phyloP scores from a whole-genome alignment of 2,888 invertebrate species.

The Iselma pallidipennis region DNA sequence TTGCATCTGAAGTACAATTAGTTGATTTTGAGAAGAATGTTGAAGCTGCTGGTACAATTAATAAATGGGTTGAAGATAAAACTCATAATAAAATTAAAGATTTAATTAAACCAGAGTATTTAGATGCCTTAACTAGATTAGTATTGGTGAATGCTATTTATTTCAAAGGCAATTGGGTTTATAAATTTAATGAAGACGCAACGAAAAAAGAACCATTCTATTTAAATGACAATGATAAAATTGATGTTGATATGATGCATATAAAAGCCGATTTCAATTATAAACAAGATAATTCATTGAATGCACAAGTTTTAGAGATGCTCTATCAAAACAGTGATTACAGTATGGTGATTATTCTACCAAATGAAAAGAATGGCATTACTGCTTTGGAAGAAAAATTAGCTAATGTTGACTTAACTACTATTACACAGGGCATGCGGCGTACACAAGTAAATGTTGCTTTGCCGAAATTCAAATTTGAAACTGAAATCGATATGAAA shows the following conservation, averaged over 20 bases:
- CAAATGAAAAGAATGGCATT: slow-evolving; percentile 7
- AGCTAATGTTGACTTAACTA: too few species aligned
- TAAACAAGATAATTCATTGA: neutral
- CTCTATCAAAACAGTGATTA: neutral
- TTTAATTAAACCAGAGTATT: slow-evolving; percentile 63
- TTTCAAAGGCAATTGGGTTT: slow-evolving; percentile 81
- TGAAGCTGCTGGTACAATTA: slow-evolving; percentile 62
- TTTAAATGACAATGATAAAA: neutral
- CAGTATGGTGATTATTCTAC: neutral
- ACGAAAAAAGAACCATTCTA: neutral
- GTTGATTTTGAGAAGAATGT: too few species aligned
- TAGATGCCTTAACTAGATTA: slow-evolving; percentile 61
- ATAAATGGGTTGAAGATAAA: slow-evolving; percentile 72
- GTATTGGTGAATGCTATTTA: slow-evolving; percentile 76
- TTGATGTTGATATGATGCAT: too few species aligned
- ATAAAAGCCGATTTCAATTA: neutral
- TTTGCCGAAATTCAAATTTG: too few species aligned
- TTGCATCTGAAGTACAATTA: too few species aligned
- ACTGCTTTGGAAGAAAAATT: too few species aligned
- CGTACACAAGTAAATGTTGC: too few species aligned
- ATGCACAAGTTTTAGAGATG: slow-evolving; percentile 33
- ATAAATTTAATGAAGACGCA: slow-evolving; percentile 57
- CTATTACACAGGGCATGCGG: too few species aligned
- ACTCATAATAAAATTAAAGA: slow-evolving; percentile 78
- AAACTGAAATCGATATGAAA: too few species aligned